Evolutionary conservation across 2,797 vertebrate species (phyloP).

Genomic region (Momotus momota): DNA sequence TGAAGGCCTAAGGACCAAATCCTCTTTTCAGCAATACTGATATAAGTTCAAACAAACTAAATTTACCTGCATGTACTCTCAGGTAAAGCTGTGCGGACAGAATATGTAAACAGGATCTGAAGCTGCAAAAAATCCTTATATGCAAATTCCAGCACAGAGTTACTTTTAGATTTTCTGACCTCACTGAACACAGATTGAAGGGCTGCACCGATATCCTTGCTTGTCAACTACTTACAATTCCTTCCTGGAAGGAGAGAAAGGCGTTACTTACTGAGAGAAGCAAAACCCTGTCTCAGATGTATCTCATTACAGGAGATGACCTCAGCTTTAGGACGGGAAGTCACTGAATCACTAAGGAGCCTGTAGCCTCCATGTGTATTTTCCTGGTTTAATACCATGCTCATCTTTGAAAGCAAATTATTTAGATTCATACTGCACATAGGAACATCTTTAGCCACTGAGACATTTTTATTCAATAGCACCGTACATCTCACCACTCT

Average conservation of each 20-base stretch:
- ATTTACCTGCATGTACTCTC: not conserved
- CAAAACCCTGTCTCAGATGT: not conserved
- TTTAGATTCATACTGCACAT: not conserved
- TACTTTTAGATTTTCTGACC: slow-evolving; percentile 13
- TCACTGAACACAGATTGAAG: not conserved
- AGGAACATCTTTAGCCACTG: not conserved
- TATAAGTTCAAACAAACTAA: not conserved
- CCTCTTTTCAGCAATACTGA: not conserved
- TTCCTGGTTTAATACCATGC: not conserved
- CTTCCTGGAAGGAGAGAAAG: not conserved
- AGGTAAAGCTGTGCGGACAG: not conserved
- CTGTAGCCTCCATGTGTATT: not conserved
- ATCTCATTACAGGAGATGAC: slow-evolving; percentile 2
- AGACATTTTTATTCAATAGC: not conserved
- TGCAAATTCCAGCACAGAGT: not conserved
- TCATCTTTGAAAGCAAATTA: slow-evolving; percentile 36
- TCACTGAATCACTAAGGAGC: not conserved
- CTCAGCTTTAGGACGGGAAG: slow-evolving; percentile 33
- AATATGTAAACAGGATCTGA: not conserved
- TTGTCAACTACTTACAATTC: slow-evolving; percentile 1
- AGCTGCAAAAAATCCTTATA: not conserved
- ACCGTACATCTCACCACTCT: not conserved
- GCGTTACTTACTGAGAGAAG: not conserved
- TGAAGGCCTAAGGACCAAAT: not conserved
- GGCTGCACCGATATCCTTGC: not conserved